Conservation (phyloP, 2,888 invertebrate species). For the Acanthosepion pharaonis region DNA sequence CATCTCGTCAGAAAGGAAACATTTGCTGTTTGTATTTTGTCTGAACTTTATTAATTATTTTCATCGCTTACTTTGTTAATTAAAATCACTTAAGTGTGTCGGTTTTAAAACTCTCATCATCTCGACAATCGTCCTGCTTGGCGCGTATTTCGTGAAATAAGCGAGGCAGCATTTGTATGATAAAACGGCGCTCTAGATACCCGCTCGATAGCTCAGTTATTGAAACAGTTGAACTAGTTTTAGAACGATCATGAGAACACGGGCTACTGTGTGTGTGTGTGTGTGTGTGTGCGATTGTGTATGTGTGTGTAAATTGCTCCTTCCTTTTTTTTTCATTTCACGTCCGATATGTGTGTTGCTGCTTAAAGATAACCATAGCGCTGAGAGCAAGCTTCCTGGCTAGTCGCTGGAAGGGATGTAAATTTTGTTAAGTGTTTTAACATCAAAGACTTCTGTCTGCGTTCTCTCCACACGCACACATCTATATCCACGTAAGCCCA, state of each 20-base stretch:
- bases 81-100: no score
- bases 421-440: not conserved
- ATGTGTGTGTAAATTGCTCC: not conserved
- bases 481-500: not conserved
- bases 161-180: not conserved
- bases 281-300: not conserved
- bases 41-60: no score
- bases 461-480: not conserved
- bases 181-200: not conserved
- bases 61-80: no score
- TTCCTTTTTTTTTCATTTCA: not conserved
- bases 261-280: not conserved
- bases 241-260: not conserved
- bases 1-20: no score
- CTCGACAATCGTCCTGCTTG: not conserved
- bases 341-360: not conserved
- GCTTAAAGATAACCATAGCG: not conserved
- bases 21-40: no score
- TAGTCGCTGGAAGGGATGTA: not conserved
- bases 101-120: not conserved
- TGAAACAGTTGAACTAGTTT: not conserved
- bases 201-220: not conserved
- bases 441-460: not conserved
- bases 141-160: not conserved
- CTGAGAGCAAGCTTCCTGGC: conserved; percentile 8